Evolutionary conservation across 2,113 vertebrate species (phyloP).

Genomic region (Amphilophus citrinellus): DNA sequence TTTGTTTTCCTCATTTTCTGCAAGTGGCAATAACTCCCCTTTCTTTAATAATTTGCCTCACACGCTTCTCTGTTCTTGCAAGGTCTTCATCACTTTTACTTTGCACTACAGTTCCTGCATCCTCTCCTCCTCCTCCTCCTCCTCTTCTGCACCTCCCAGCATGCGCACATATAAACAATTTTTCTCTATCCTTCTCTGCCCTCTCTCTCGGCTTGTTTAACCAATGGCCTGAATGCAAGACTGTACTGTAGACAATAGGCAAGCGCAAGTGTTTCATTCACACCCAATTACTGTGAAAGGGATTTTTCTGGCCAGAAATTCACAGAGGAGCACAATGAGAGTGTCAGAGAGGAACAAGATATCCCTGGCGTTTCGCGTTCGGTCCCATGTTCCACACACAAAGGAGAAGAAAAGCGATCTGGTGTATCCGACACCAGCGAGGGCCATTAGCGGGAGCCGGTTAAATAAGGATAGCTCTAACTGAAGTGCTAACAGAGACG

Average conservation of each 20-base stretch:
- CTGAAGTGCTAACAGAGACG: constrained; percentile 54
- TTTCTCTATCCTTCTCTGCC: constrained; percentile 14
- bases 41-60: background rate
- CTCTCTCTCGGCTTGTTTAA: constrained; percentile 59
- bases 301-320: constrained; percentile 63
- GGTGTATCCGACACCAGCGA: constrained; percentile 53
- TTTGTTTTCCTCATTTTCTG: constrained; percentile 9
- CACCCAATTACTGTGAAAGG: constrained; percentile 73
- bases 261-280: constrained; percentile 70
- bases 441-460: constrained; percentile 59
- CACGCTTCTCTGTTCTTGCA: background rate
- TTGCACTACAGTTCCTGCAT: background rate
- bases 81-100: background rate
- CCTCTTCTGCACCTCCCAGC: background rate
- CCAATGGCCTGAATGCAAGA: constrained; percentile 59
- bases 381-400: constrained; percentile 64
- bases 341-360: constrained; percentile 70
- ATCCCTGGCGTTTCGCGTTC: constrained; percentile 53
- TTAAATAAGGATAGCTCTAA: constrained; percentile 74
- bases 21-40: background rate
- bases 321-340: constrained; percentile 64
- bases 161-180: background rate
- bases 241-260: constrained; percentile 62
- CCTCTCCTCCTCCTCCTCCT: background rate
- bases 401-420: constrained; percentile 67